Conservation (phyloP, 2,113 vertebrate species). For the Theristicus caerulescens region DNA sequence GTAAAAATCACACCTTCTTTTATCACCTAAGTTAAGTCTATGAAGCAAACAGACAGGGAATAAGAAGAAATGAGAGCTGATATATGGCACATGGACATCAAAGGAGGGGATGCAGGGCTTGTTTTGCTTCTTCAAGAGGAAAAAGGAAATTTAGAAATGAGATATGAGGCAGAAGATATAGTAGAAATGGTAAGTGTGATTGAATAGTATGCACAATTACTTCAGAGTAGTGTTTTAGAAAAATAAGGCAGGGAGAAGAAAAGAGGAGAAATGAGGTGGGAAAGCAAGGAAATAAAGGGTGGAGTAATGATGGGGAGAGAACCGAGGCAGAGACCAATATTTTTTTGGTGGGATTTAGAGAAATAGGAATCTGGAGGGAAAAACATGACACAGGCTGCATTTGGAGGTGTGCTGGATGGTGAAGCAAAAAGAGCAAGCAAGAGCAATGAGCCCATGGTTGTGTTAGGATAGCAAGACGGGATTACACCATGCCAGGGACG, state of each 20-base stretch:
- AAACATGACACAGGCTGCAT: background rate
- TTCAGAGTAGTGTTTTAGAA: background rate
- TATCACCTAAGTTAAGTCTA: constrained; percentile 5
- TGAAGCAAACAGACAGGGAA: background rate
- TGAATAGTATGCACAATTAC: background rate
- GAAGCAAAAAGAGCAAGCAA: background rate
- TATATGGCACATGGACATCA: background rate
- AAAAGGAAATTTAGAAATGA: background rate
- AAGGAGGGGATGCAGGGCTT: background rate
- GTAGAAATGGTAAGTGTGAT: background rate
- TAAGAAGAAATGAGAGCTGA: background rate
- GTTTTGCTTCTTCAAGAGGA: background rate
- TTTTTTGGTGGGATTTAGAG: background rate
- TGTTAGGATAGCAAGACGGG: background rate
- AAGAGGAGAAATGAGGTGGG: background rate
- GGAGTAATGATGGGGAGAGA: background rate
- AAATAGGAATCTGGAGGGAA: background rate
- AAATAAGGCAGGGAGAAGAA: background rate
- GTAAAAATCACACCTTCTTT: constrained; percentile 47
- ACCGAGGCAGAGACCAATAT: background rate
- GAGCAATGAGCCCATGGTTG: background rate
- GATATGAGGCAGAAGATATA: background rate
- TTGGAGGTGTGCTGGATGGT: background rate
- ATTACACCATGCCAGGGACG: background rate
- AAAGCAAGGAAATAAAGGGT: background rate